Percentiles rank a stretch among this genome's conserved stretches.
Evolutionary conservation across 2,797 vertebrate genomes (phyloP).

Genomic region (Buphagus erythrorhynchus): DNA sequence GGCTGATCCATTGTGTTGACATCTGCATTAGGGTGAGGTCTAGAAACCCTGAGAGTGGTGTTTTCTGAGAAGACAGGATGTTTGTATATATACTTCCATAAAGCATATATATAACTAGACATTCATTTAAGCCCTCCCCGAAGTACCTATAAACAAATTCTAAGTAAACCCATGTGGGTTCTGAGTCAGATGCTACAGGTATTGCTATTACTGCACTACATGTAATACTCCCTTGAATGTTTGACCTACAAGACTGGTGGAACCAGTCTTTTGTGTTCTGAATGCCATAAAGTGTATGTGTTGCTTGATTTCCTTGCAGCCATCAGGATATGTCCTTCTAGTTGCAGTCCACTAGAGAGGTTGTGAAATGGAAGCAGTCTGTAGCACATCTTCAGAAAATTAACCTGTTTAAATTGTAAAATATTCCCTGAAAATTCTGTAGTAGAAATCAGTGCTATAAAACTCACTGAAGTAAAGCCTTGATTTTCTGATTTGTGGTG

Average conservation of each 20-base stretch:
- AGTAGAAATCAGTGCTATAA: not conserved
- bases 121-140: not conserved
- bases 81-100: not conserved
- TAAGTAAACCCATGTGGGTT: not conserved
- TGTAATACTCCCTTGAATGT: not conserved
- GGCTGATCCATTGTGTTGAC: not conserved
- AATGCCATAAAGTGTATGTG: not conserved
- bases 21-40: not conserved
- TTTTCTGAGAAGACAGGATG: not conserved
- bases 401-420: not conserved
- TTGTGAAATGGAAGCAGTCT: not conserved
- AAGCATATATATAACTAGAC: not conserved
- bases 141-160: not conserved
- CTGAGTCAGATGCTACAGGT: not conserved
- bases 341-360: not conserved
- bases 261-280: not conserved
- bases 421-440: not conserved
- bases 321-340: not conserved
- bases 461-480: not conserved
- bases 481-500: not conserved
- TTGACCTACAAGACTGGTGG: not conserved
- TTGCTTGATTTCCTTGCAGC: not conserved
- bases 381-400: not conserved
- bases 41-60: not conserved
- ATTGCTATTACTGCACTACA: not conserved